These are phyloP conservation scores for Lepidotrigona ventralis DNA, from an alignment of 1,140 invertebrate genomes.

Conservation along the genomic window DNA sequence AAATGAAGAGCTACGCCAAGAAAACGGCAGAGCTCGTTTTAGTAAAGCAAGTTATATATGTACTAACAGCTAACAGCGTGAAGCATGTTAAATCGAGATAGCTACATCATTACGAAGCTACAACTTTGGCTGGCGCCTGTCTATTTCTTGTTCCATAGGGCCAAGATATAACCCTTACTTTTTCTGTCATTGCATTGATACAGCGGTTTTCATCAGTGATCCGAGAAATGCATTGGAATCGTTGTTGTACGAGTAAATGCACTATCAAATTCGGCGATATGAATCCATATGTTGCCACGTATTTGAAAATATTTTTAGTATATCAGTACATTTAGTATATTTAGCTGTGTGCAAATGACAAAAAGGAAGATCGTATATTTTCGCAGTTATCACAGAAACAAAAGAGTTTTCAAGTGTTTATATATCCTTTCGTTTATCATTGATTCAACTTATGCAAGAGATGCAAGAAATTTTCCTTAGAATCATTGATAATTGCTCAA, in stretches of 20 bases:
- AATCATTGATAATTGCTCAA: not conserved
- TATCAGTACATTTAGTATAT: too few relatives aligned
- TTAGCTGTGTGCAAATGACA: not conserved
- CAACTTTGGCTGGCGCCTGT: conserved; percentile 39
- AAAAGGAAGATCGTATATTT: not conserved
- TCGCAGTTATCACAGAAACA: not conserved
- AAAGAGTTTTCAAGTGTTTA: not conserved
- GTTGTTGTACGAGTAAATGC: not conserved
- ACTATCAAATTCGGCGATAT: not conserved
- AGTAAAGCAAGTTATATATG: conserved; percentile 59
- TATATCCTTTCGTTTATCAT: too few relatives aligned
- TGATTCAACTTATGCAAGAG: too few relatives aligned
- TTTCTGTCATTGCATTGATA: conserved; percentile 24
- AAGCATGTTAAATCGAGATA: conserved; percentile 65
- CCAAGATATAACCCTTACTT: conserved; percentile 44
- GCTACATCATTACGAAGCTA: conserved; percentile 65
- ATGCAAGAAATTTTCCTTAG: not conserved
- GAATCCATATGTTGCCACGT: not conserved
- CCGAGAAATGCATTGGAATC: not conserved
- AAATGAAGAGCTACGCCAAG: conserved; percentile 46
- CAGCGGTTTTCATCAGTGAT: conserved; percentile 25
- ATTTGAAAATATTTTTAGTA: not conserved
- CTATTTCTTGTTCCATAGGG: conserved; percentile 41
- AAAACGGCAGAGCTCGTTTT: conserved; percentile 53
- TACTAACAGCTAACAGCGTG: conserved; percentile 56